phyloP scores from a whole-genome alignment of 2,797 vertebrate species.

The Halcyon chelicuti region DNA sequence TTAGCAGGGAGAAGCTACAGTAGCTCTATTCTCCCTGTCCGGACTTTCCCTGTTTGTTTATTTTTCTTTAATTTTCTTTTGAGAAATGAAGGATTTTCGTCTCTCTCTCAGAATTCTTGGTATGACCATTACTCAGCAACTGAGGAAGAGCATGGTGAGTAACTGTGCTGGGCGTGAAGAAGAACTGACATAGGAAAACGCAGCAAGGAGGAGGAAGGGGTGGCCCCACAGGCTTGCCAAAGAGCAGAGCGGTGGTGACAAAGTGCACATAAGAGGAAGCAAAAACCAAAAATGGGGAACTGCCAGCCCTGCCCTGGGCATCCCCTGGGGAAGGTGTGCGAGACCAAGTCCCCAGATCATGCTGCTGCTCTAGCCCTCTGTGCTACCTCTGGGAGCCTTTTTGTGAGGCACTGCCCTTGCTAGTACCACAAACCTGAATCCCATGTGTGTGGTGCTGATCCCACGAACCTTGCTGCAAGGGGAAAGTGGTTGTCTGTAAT shows the following conservation, averaged over 20 bases:
- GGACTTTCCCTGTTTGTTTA: neutral
- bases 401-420: neutral
- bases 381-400: neutral
- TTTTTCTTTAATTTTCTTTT: neutral
- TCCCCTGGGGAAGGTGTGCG: neutral
- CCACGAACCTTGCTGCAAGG: neutral
- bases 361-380: neutral
- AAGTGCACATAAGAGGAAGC: conserved; percentile 29
- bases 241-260: neutral
- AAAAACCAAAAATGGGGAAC: conserved; percentile 9
- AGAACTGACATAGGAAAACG: conserved; percentile 7
- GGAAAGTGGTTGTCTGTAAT: neutral
- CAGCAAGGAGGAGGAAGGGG: neutral
- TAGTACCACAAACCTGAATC: neutral
- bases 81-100: neutral
- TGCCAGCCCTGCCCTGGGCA: neutral
- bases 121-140: neutral
- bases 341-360: neutral
- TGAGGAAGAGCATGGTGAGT: neutral
- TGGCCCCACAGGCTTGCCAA: neutral
- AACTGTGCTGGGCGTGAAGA: neutral
- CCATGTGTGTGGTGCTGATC: neutral
- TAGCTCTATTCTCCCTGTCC: neutral
- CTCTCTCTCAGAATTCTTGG: neutral
- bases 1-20: neutral